phyloP scores from a whole-genome alignment of 2,797 vertebrate species.

The Menidia menidia region DNA sequence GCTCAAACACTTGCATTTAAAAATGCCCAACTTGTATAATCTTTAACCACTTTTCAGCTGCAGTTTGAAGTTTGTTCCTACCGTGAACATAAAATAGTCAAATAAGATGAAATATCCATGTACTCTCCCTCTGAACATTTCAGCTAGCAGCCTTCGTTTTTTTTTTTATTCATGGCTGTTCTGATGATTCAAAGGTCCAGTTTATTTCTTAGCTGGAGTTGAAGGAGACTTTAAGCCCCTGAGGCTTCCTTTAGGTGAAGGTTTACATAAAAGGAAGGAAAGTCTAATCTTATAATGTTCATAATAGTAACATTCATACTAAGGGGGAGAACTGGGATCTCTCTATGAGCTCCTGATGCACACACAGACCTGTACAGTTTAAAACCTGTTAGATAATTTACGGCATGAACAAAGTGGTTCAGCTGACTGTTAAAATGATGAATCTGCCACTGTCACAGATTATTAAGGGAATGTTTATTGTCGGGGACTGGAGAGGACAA shows the following conservation, averaged over 20 bases:
- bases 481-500: no score
- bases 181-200: constrained; percentile 51
- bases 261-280: constrained; percentile 46
- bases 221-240: constrained; percentile 40
- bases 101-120: constrained; percentile 2
- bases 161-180: constrained; percentile 45
- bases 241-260: constrained; percentile 22
- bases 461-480: constrained; percentile 13
- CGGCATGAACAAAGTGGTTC: not conserved
- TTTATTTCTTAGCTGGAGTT: constrained; percentile 59
- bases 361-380: constrained; percentile 4
- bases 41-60: not conserved
- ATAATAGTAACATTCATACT: constrained; percentile 10
- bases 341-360: constrained; percentile 17
- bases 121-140: constrained; percentile 27
- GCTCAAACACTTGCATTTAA: not conserved
- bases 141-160: constrained; percentile 39
- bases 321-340: constrained; percentile 22
- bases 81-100: constrained; percentile 6
- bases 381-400: constrained; percentile 9
- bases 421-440: constrained; percentile 10
- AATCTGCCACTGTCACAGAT: constrained; percentile 23
- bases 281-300: constrained; percentile 46
- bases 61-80: not conserved
- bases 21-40: not conserved